Evolutionary conservation across 2,797 vertebrate species (phyloP).

Genomic region (Platyrinchus mystaceus): DNA sequence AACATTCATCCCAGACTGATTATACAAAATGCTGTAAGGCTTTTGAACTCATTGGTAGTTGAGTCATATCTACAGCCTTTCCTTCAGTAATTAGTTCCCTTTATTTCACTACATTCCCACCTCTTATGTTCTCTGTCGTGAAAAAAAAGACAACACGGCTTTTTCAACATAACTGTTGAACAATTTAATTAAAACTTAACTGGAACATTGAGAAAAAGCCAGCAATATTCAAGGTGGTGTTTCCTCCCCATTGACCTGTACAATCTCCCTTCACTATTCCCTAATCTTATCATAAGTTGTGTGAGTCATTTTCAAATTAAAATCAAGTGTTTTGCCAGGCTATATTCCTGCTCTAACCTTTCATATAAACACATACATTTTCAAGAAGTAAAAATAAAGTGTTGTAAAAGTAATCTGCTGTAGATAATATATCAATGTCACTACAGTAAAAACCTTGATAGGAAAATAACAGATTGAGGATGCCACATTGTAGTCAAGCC

Average conservation of each 20-base stretch:
- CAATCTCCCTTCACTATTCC: not conserved
- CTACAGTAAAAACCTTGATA: not conserved
- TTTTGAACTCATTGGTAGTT: constrained; percentile 8
- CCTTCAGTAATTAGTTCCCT: constrained; percentile 8
- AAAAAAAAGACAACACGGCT: not conserved
- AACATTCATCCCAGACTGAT: constrained; percentile 16
- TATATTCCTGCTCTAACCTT: not conserved
- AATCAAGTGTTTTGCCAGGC: not conserved
- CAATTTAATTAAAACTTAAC: not conserved
- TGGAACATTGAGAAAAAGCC: not conserved
- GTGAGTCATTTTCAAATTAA: not conserved
- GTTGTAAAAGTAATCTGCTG: not conserved
- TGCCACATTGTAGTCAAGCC: not conserved
- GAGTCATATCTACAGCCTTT: constrained; percentile 10
- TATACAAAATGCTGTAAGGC: not conserved
- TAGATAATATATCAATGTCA: not conserved
- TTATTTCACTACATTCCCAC: not conserved
- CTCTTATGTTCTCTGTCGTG: not conserved
- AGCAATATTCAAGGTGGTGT: not conserved
- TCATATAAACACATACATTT: not conserved
- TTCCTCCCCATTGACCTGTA: not conserved
- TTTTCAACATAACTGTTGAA: not conserved
- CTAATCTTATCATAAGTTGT: not conserved
- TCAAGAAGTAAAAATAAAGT: not conserved
- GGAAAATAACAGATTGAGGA: not conserved